Conservation (phyloP, 2,888 invertebrate genomes). For the Ptilodon capucinus region DNA sequence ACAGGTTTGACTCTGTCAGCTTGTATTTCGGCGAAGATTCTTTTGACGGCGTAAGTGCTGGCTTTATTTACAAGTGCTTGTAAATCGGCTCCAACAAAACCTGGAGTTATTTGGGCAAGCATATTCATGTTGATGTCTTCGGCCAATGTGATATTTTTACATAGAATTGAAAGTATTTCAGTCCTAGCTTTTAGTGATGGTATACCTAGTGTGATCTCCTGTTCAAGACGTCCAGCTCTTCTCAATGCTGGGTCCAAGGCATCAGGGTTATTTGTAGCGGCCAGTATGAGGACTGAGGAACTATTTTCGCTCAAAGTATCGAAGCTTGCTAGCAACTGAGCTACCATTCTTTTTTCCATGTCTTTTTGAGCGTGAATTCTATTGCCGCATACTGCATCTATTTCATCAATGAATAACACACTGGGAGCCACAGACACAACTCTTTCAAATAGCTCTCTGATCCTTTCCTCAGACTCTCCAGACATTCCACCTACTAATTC, state of each 20-base stretch:
- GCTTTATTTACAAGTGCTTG: constrained; percentile 93
- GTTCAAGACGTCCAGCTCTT: constrained; percentile 95
- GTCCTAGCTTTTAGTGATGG: constrained; percentile 92
- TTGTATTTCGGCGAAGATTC: constrained; percentile 68
- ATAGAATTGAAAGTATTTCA: constrained; percentile 89
- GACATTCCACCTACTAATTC: constrained; percentile 97
- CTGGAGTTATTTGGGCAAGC: constrained; percentile 94
- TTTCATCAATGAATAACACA: constrained; percentile 97
- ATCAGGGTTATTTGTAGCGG: constrained; percentile 98
- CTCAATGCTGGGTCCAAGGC: constrained; percentile 95
- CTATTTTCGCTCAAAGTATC: constrained; percentile 87
- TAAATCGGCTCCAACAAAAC: constrained; percentile 98
- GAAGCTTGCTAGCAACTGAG: constrained; percentile 94
- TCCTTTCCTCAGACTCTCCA: constrained; percentile 97
- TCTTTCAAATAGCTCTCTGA: constrained; percentile 94
- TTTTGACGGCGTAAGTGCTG: constrained; percentile 92
- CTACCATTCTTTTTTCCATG: constrained; percentile 97
- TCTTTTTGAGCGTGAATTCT: constrained; percentile 95
- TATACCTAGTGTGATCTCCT: constrained; percentile 96
- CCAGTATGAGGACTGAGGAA: constrained; percentile 90
- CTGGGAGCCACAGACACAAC: constrained; percentile 90
- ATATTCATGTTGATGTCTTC: constrained; percentile 87
- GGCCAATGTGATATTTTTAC: constrained; percentile 86
- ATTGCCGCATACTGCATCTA: constrained; percentile 97
- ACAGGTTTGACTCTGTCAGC: constrained; percentile 35